Conservation (phyloP, 2,113 vertebrate genomes). For the Phylloscopus trochiloides region DNA sequence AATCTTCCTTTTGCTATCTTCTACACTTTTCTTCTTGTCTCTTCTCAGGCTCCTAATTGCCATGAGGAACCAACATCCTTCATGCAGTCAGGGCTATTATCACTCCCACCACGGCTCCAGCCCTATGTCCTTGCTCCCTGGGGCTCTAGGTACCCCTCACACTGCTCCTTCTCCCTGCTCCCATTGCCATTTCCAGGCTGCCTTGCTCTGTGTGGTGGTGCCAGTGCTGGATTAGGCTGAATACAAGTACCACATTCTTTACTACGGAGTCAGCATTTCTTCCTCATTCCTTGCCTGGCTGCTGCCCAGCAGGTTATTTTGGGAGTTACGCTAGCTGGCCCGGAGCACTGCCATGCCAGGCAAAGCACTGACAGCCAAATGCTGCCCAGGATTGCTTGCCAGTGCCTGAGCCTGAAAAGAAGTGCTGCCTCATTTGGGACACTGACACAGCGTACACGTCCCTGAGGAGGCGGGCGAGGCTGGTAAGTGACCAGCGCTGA, state of each 20-base stretch:
- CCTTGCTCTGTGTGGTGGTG: neutral
- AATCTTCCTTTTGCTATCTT: neutral
- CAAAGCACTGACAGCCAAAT: neutral
- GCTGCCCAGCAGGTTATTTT: constrained; percentile 53
- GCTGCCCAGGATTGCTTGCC: neutral
- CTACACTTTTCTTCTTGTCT: neutral
- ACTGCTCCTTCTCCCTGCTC: neutral
- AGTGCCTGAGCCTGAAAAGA: neutral
- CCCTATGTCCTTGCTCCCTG: neutral
- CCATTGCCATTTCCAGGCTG: neutral
- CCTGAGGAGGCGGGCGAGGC: neutral
- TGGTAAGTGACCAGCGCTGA: neutral
- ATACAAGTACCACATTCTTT: constrained; percentile 33
- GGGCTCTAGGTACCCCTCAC: neutral
- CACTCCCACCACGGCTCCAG: neutral
- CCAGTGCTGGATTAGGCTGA: neutral
- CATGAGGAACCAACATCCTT: neutral
- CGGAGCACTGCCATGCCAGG: neutral
- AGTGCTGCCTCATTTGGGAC: neutral
- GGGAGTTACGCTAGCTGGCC: constrained; percentile 21
- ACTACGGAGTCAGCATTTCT: constrained; percentile 25
- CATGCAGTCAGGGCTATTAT: neutral
- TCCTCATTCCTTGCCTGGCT: constrained; percentile 49
- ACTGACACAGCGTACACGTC: accelerated
- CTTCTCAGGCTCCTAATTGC: neutral